phyloP scores from a whole-genome alignment of 2,113 vertebrate genomes.

The Cyprinodon tularosa region DNA sequence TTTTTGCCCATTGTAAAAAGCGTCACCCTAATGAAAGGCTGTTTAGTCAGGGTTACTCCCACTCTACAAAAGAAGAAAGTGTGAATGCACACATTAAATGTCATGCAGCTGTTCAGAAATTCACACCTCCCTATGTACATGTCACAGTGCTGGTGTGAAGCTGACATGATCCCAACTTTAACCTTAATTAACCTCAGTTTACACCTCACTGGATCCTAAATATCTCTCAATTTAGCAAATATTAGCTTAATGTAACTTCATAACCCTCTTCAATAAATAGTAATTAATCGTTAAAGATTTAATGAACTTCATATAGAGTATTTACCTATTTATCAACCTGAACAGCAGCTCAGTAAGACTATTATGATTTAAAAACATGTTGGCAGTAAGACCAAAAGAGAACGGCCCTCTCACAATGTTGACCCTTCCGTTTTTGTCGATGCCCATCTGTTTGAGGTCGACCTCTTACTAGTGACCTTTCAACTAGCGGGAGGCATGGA shows the following conservation, averaged over 20 bases:
- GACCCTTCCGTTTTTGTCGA: slow-evolving; percentile 26
- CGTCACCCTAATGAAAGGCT: not conserved
- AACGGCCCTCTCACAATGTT: not conserved
- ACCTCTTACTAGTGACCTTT: slow-evolving; percentile 74
- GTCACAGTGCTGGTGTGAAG: not conserved
- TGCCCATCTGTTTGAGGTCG: slow-evolving; percentile 69
- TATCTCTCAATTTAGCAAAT: not conserved
- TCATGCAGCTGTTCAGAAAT: not conserved
- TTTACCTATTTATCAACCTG: not conserved
- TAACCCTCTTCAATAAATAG: not conserved
- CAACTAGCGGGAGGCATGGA: slow-evolving; percentile 64
- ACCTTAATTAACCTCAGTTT: not conserved
- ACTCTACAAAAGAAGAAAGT: not conserved
- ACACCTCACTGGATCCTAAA: not conserved
- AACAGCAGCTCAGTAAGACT: not conserved
- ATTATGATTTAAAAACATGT: not conserved
- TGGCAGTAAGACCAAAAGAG: slow-evolving; percentile 4
- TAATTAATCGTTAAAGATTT: not conserved
- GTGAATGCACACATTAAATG: not conserved
- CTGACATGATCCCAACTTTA: not conserved
- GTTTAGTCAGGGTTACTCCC: not conserved
- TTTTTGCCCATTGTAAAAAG: not conserved
- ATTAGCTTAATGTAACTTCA: not conserved
- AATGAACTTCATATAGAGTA: not conserved
- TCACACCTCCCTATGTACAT: not conserved